Evolutionary conservation across 1,140 invertebrate genomes (phyloP), one percentile per base, ranked within the genome.

Genomic region (Oryctes rhinoceros): DNA sequence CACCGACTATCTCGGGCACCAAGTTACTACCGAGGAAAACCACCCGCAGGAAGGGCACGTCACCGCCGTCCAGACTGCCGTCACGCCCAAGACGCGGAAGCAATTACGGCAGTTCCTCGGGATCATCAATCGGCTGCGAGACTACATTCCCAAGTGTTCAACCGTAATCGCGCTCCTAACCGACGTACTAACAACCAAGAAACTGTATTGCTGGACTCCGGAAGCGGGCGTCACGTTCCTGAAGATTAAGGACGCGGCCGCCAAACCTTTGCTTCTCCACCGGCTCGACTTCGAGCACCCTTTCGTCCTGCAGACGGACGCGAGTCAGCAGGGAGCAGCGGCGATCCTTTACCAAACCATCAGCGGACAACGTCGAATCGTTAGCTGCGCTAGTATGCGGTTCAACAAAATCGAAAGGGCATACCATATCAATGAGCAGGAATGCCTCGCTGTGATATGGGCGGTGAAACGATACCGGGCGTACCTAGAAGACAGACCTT

Each of bases 261-360:
- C n/a, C n/a, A n/a, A 49, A 62, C 80, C 79, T 18, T 76, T 83
- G 5, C 44, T 79, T 3, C 77, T 86, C 24, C 39, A 62, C 18
- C 74, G 84, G 9, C 85, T 83, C 18, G 84, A 82, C 44, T 85
- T 82, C 53, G 78, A 48, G 78, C 78, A 75, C 79, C 83, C 65
- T 47, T 89, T 83, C 24, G 39, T 18, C 78, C 81, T 87, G 3
- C 86, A 87, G 75, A 86, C 86, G 0, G 86, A 86, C 79, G 83
- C 84, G 37, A 84, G 82, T 10, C 80, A 80, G 18, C 30, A 79
- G 11, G 84, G 83, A 0, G 79, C 85, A 13, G 86, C 83, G 2
- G 84, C 84, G 0, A 81, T 85, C 0, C 65, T 86, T 1, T 84
- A 83, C 30, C 11, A 76, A 6, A 80, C 81, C 71, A 77, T 81